Evolutionary conservation across 2,113 vertebrate species (phyloP).

Genomic region (Phocoena phocoena): DNA sequence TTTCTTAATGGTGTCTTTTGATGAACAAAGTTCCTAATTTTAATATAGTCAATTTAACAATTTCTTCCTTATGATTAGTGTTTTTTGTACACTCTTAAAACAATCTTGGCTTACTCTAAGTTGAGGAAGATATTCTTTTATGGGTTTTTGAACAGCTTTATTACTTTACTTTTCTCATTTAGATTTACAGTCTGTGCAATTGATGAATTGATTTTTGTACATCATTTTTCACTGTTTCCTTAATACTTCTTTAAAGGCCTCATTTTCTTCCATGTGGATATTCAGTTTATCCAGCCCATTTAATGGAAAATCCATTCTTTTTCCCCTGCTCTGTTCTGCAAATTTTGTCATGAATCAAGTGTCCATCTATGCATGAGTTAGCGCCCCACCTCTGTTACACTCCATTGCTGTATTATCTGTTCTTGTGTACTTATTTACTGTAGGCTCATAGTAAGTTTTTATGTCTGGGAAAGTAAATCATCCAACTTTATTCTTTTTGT

Average conservation of each 20-base stretch:
- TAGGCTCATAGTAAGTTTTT: not conserved
- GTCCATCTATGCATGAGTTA: not conserved
- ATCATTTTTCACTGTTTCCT: slow-evolving; percentile 11
- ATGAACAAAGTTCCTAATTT: slow-evolving; percentile 9
- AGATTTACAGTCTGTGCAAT: not conserved
- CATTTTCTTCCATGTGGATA: not conserved
- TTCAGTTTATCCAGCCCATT: not conserved
- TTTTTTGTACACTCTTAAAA: not conserved
- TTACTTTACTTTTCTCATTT: slow-evolving; percentile 4
- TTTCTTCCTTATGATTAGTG: not conserved
- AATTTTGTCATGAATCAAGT: not conserved
- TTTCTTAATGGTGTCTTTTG: not conserved
- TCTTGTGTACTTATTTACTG: not conserved
- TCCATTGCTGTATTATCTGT: not conserved
- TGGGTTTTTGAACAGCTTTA: not conserved
- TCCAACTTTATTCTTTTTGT: slow-evolving; percentile 24
- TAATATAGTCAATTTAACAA: not conserved
- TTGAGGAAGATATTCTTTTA: not conserved
- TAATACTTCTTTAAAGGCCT: not conserved
- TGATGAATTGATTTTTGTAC: slow-evolving; percentile 7
- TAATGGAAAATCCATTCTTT: not conserved
- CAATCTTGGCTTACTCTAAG: not conserved
- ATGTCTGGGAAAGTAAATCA: not conserved
- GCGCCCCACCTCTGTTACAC: not conserved
- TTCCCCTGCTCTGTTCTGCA: not conserved